Evolutionary conservation across 2,797 vertebrate genomes (phyloP).

Genomic region (Synanceia verrucosa): DNA sequence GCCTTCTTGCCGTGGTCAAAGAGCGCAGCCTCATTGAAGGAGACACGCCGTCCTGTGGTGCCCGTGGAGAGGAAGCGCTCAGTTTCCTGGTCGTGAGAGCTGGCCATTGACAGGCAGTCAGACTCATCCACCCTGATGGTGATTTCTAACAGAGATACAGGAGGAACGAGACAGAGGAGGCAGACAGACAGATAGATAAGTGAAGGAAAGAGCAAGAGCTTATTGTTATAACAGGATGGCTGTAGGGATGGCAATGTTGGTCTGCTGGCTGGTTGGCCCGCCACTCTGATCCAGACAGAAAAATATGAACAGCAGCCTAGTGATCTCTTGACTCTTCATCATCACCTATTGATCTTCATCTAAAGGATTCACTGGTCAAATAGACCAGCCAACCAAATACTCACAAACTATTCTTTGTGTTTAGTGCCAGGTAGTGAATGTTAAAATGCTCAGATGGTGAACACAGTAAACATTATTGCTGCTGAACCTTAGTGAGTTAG

Average conservation of each 20-base stretch:
- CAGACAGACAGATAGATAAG: constrained; percentile 3
- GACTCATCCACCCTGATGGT: constrained; percentile 91
- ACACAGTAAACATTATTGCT: too few relatives aligned
- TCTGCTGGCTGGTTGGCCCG: background rate
- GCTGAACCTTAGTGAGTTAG: background rate
- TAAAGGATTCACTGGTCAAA: background rate
- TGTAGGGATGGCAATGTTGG: background rate
- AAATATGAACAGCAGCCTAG: background rate
- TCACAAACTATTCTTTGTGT: background rate
- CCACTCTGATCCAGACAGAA: background rate
- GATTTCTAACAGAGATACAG: constrained; percentile 83
- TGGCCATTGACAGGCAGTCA: constrained; percentile 89
- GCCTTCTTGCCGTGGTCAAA: constrained; percentile 92
- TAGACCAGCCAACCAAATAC: background rate
- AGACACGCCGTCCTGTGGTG: constrained; percentile 91
- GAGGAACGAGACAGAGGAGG: background rate
- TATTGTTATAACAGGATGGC: background rate
- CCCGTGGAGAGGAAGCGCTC: constrained; percentile 94
- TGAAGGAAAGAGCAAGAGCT: background rate
- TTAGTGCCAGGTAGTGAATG: background rate
- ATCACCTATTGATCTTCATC: background rate
- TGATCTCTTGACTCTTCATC: background rate
- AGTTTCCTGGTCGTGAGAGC: constrained; percentile 88
- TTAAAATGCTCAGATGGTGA: background rate
- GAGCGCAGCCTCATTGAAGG: constrained; percentile 96